Conservation (phyloP, 2,888 invertebrate species). For the Camponotus fellah region DNA sequence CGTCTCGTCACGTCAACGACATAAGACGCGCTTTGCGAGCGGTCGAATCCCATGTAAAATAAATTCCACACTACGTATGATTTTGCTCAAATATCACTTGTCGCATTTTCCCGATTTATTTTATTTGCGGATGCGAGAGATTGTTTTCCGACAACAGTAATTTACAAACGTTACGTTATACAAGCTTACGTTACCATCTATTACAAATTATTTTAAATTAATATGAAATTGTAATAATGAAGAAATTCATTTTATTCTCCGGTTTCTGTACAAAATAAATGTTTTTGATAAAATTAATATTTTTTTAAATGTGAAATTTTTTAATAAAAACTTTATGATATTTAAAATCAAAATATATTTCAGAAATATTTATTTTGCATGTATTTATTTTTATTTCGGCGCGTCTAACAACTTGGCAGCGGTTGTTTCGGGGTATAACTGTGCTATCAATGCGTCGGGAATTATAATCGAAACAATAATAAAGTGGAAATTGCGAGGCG, state of each 20-base stretch:
- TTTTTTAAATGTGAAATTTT: not conserved
- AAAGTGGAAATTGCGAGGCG: slow-evolving; percentile 13
- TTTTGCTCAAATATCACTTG: not conserved
- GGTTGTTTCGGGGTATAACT: not conserved
- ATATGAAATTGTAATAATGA: not conserved
- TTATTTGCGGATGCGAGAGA: not conserved
- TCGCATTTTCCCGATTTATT: not conserved
- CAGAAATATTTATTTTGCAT: not conserved
- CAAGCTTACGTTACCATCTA: not conserved
- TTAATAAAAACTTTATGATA: too few relatives aligned
- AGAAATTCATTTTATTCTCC: not conserved
- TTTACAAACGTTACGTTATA: slow-evolving; percentile 3
- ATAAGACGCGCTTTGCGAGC: slow-evolving; percentile 50
- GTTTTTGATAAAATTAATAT: not conserved
- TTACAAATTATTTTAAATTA: slow-evolving; percentile 12
- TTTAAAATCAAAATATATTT: not conserved
- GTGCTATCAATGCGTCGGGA: not conserved
- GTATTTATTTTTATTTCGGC: not conserved
- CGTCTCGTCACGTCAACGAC: slow-evolving; percentile 56
- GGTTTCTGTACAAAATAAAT: not conserved
- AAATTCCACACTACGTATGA: slow-evolving; percentile 19
- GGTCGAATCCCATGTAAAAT: slow-evolving; percentile 30
- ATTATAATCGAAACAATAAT: not conserved
- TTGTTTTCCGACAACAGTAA: slow-evolving; percentile 11
- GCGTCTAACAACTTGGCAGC: not conserved